A percentile compares a stretch with the other conserved stretches of the same genome.
Evolutionary conservation across 2,888 invertebrate species (phyloP).

Genomic region (Eupsilia transversa): DNA sequence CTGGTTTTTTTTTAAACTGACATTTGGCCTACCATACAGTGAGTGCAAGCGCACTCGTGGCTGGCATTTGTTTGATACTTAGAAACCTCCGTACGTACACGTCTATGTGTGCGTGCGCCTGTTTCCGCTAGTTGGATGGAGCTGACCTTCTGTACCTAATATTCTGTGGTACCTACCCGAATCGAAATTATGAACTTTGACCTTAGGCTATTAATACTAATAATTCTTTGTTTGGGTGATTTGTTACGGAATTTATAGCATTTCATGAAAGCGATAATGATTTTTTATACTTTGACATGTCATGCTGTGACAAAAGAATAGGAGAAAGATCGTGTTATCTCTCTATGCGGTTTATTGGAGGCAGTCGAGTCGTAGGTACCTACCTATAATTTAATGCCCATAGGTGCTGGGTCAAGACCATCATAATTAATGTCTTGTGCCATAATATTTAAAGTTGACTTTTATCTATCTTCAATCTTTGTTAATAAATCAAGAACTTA

Average conservation of each 20-base stretch:
- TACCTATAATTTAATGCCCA: conserved; percentile 26
- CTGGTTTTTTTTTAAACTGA: not conserved
- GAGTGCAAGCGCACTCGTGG: too few species aligned
- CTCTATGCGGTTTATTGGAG: conserved; percentile 8
- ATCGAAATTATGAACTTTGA: conserved; percentile 75
- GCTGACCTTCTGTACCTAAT: not conserved
- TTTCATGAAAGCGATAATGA: conserved; percentile 59
- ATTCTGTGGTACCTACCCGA: not conserved
- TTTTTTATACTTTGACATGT: conserved; percentile 47
- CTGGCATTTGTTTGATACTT: too few species aligned
- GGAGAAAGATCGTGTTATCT: conserved; percentile 18
- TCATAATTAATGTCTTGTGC: conserved; percentile 29
- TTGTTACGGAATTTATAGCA: conserved; percentile 65
- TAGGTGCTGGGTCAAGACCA: conserved; percentile 21
- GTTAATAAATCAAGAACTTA: conserved; percentile 44
- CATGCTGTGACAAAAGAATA: conserved; percentile 49
- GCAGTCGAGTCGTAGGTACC: not conserved
- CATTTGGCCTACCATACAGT: too few species aligned
- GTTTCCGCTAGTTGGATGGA: not conserved
- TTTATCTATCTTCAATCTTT: conserved; percentile 39
- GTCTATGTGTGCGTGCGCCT: not conserved
- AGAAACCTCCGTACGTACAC: not conserved
- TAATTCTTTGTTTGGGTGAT: conserved; percentile 61
- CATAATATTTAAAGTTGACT: conserved; percentile 26
- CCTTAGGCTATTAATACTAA: conserved; percentile 69